These are phyloP conservation scores for Drosophila murphyi DNA, from an alignment of 1,140 invertebrate species.

Conservation along the genomic window DNA sequence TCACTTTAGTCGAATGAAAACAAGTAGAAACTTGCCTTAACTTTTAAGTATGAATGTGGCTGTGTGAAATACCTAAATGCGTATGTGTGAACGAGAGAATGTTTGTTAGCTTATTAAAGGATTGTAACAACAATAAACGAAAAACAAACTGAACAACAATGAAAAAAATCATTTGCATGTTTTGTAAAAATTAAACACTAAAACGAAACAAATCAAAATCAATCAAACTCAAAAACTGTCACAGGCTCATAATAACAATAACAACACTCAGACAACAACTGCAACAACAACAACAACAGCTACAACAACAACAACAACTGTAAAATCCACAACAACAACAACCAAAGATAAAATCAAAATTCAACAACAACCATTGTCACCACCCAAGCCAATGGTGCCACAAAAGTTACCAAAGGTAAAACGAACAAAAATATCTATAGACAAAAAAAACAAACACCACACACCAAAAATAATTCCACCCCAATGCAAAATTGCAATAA, in stretches of 20 bases:
- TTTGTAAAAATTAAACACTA: slow-evolving; percentile 51
- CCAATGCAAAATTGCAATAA: slow-evolving; percentile 30
- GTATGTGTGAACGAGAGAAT: slow-evolving; percentile 5
- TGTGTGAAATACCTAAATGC: neutral
- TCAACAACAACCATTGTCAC: slow-evolving; percentile 84
- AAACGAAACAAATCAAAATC: slow-evolving; percentile 33
- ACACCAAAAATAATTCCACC: neutral
- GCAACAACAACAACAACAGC: slow-evolving; percentile 55
- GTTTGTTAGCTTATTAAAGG: neutral
- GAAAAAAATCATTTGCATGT: slow-evolving; percentile 71
- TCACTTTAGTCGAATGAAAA: slow-evolving; percentile 34
- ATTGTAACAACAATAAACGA: slow-evolving; percentile 2
- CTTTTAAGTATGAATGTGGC: neutral
- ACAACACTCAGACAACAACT: slow-evolving; percentile 61
- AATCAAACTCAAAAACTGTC: slow-evolving; percentile 43
- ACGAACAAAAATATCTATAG: slow-evolving; percentile 45
- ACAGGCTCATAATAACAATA: slow-evolving; percentile 67
- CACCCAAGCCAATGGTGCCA: slow-evolving; percentile 83
- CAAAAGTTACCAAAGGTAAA: slow-evolving; percentile 83
- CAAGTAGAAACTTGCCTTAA: neutral
- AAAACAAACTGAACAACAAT: slow-evolving; percentile 21
- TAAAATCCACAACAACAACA: slow-evolving; percentile 58
- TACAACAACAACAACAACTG: slow-evolving; percentile 43
- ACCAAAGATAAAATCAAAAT: slow-evolving; percentile 74
- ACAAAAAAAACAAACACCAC: neutral